phyloP scores from a whole-genome alignment of 2,797 vertebrate species.

The Mus caroli region DNA sequence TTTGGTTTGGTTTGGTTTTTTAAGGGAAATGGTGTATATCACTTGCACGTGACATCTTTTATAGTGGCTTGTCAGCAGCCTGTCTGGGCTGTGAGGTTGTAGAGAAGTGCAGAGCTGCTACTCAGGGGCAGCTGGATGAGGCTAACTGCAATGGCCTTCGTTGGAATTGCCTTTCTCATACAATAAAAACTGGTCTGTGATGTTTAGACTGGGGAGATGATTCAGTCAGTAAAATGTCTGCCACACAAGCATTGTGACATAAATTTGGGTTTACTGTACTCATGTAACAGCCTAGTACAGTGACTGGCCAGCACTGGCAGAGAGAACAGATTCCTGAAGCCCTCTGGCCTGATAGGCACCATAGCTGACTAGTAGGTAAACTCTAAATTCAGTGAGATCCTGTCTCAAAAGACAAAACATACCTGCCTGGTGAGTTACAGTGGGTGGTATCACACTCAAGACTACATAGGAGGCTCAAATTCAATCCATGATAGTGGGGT shows the following conservation, averaged over 20 bases:
- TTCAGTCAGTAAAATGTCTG: neutral
- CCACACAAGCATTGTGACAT: neutral
- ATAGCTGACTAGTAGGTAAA: neutral
- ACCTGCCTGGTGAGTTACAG: neutral
- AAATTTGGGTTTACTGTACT: no score
- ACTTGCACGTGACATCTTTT: constrained; percentile 6
- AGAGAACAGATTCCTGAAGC: no score
- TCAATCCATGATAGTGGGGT: neutral
- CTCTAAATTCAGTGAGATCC: neutral
- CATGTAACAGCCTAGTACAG: neutral
- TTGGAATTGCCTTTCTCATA: constrained; percentile 10
- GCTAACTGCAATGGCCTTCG: neutral
- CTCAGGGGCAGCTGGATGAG: constrained; percentile 18
- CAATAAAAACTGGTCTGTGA: neutral
- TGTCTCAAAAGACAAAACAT: neutral
- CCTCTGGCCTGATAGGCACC: neutral
- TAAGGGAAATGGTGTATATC: constrained; percentile 9
- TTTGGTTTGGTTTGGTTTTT: neutral
- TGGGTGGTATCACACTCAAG: neutral
- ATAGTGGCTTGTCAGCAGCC: neutral
- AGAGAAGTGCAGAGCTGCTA: neutral
- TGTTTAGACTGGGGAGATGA: no score
- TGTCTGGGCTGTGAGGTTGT: constrained; percentile 1
- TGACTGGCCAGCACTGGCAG: neutral
- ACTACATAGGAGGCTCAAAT: neutral